These are phyloP conservation scores for Ricordea florida DNA, from an alignment of 92 coral and sea anemone genomes.

Conservation along the genomic window DNA sequence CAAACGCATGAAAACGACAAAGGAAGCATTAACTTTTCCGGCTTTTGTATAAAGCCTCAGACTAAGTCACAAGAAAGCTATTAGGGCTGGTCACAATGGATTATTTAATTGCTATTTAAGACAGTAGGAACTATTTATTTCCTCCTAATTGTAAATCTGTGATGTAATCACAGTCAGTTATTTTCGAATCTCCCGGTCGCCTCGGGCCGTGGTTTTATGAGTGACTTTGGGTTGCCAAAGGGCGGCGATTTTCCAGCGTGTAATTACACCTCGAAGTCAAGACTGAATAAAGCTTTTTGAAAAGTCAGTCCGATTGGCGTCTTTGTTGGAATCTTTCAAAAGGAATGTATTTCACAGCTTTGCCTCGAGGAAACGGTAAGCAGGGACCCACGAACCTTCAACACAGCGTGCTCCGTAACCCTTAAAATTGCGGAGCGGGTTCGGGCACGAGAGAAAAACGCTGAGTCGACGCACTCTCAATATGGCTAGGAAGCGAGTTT, in stretches of 20 bases:
- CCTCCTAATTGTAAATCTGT: conserved; percentile 18
- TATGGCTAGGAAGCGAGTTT: too few relatives aligned
- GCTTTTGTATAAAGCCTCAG: background rate
- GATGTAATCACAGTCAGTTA: conserved; percentile 29
- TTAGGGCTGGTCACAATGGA: conserved; percentile 22
- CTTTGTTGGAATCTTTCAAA: conserved; percentile 11
- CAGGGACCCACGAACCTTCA: too few relatives aligned
- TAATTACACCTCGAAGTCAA: conserved; percentile 26
- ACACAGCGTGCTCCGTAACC: too few relatives aligned
- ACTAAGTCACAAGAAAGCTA: conserved; percentile 2
- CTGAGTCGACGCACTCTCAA: too few relatives aligned
- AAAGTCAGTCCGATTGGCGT: background rate
- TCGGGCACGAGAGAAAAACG: too few relatives aligned
- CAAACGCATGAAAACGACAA: conserved; percentile 17
- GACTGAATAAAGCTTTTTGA: conserved; percentile 18
- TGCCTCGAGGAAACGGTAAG: too few relatives aligned
- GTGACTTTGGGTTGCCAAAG: conserved; percentile 23
- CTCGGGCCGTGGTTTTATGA: conserved; percentile 20
- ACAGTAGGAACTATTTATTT: conserved; percentile 27
- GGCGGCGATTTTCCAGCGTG: conserved; percentile 21
- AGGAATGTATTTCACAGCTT: too few relatives aligned
- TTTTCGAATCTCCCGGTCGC: background rate
- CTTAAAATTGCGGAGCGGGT: too few relatives aligned
- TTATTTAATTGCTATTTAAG: conserved; percentile 48
- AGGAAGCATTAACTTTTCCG: conserved; percentile 15